A percentile compares a stretch with the other conserved stretches of the same genome.
Evolutionary conservation across 2,113 vertebrate genomes (phyloP).

Genomic region (Nothoprocta pentlandii): DNA sequence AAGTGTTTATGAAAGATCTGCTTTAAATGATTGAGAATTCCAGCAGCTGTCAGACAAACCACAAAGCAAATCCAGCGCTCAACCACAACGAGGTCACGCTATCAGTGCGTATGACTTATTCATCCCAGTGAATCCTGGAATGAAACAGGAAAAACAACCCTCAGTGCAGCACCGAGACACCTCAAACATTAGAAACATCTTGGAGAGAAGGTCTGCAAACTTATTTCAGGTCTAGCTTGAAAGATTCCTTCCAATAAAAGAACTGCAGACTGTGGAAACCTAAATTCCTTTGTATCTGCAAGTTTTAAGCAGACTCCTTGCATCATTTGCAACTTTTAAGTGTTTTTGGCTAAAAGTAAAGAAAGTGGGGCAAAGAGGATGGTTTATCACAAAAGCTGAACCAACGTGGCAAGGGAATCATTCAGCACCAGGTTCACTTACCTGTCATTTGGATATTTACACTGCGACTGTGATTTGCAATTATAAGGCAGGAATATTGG

Average conservation of each 20-base stretch:
- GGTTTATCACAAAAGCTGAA: neutral
- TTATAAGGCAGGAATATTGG: neutral
- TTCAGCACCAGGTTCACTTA: neutral
- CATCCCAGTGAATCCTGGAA: rapidly evolving
- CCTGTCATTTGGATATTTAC: neutral
- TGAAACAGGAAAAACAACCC: neutral
- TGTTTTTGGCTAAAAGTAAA: neutral
- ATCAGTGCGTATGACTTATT: constrained; percentile 2
- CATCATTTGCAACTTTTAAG: neutral
- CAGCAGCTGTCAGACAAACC: constrained; percentile 51
- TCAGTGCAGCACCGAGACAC: neutral
- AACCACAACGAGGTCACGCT: neutral
- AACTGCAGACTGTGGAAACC: neutral
- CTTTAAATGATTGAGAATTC: constrained; percentile 63
- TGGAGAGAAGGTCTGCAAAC: neutral
- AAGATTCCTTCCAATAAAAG: neutral
- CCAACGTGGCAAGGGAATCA: rapidly evolving
- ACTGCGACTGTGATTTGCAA: neutral
- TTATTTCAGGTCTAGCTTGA: neutral
- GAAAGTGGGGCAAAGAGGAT: neutral
- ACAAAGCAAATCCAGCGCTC: neutral
- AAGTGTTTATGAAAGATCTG: constrained; percentile 69
- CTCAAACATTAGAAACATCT: neutral
- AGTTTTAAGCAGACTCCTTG: neutral
- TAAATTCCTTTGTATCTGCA: rapidly evolving